phyloP scores from a whole-genome alignment of 1,140 invertebrate species.

The Camponotus vicinus region DNA sequence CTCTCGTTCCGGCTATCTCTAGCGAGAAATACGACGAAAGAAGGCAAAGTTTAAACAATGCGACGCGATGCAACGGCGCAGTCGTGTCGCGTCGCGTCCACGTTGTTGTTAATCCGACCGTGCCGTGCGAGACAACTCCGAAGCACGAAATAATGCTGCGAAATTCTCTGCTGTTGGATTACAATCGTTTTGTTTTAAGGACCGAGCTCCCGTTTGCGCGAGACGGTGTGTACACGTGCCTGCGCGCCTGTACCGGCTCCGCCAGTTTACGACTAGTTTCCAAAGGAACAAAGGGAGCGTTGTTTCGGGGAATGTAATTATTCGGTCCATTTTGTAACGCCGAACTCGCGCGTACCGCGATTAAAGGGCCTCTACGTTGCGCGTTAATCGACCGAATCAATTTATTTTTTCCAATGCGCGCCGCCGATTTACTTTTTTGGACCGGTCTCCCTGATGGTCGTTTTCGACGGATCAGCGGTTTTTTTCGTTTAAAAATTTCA shows the following conservation, averaged over 20 bases:
- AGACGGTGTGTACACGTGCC: slow-evolving; percentile 21
- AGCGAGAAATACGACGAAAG: slow-evolving; percentile 29
- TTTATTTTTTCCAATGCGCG: slow-evolving; percentile 47
- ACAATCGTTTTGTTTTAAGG: slow-evolving; percentile 62
- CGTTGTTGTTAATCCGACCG: slow-evolving; percentile 52
- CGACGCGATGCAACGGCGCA: not conserved
- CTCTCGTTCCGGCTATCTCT: not conserved
- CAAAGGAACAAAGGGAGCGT: slow-evolving; percentile 70
- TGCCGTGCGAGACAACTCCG: slow-evolving; percentile 57
- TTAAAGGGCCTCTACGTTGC: slow-evolving; percentile 45
- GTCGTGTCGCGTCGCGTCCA: slow-evolving; percentile 35
- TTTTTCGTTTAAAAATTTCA: slow-evolving; percentile 36
- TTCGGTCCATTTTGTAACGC: slow-evolving; percentile 65
- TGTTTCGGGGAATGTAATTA: slow-evolving; percentile 71
- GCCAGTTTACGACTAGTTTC: slow-evolving; percentile 71
- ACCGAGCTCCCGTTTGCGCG: slow-evolving; percentile 32
- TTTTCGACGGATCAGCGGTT: slow-evolving; percentile 14
- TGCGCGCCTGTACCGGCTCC: not conserved
- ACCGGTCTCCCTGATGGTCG: not conserved
- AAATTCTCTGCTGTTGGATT: slow-evolving; percentile 58
- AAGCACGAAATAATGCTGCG: slow-evolving; percentile 66
- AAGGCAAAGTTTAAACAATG: slow-evolving; percentile 43
- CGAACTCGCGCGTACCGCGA: slow-evolving; percentile 62
- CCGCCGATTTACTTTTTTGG: slow-evolving; percentile 31
- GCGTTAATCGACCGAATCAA: slow-evolving; percentile 58